Base-by-base conservation (phyloP, 2,888 invertebrate genomes). In the Seira sanloemensis region DNA sequence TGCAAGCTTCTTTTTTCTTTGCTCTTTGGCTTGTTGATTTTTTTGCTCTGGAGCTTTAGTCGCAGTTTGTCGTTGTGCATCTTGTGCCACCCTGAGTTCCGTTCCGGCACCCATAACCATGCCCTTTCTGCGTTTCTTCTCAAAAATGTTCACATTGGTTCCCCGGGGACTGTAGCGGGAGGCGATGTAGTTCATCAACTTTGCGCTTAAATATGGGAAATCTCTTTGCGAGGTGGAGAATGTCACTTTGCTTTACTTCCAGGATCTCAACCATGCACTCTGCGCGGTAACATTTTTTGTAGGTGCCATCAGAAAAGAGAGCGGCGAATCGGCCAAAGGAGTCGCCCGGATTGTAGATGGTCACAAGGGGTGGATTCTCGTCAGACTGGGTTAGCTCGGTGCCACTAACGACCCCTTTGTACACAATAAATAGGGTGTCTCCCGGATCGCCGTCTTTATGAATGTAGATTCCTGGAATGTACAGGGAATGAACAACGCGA, bases 361-460 rank as follows among this genome's bases (percentile, higher is more conserved):
- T 72, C 26, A 69, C 66, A 0, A 88, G 50, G 1, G 75, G 74
- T 4, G 77, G 78, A 5, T 77, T 50, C 7, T 73, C 83, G 2
- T 25, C 27, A n/a, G n/a, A n/a, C 16, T 18, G 9, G 9, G 54
- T 19, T 18, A 24, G 67, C 1, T 65, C 7, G 9, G 67, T 72
- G 68, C 84, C 86, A 23, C 83, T 86, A 1, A 84, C 85, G 1
- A 58, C 26, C 7, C 88, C 89, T 66, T 86, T 88, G 82, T 76
- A 88, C 0, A 89, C 88, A 9, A 89, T 84, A 62, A 77, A 88
- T 9, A 89, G 24, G n/a, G 75, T 85, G 12, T 46, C 46, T 1
- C 88, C 89, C n/a, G 76, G 74, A 50, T 88, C 87, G 0, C 88
- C 87, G 26, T 86, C 88, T 65, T 86, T 86, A 0, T 85, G 86